phyloP scores from a whole-genome alignment of 2,113 vertebrate species.

The Ivindomyrus marchei region DNA sequence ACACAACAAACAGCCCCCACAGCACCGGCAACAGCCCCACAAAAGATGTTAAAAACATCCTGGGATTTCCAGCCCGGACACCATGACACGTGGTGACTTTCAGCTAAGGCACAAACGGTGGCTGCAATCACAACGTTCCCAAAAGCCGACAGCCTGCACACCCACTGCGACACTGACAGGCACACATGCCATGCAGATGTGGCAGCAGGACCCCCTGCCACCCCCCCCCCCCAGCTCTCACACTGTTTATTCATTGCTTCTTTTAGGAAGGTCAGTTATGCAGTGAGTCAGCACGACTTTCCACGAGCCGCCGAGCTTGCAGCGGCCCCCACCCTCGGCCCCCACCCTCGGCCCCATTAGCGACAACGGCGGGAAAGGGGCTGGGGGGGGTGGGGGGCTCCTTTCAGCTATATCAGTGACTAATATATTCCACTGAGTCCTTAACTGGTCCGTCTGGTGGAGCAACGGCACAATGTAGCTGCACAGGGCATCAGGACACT shows the following conservation, averaged over 20 bases:
- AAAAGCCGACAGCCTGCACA: background rate
- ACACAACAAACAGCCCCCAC: background rate
- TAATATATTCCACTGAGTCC: conserved; percentile 8
- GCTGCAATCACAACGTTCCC: background rate
- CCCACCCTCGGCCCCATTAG: background rate
- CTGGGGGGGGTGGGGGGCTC: background rate
- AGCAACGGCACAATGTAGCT: background rate
- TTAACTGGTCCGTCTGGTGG: background rate
- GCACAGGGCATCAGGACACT: background rate
- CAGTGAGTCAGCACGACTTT: background rate
- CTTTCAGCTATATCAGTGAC: background rate
- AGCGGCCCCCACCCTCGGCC: too few species aligned
- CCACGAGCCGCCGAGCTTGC: background rate
- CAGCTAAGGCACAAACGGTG: background rate
- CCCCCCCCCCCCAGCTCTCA: background rate
- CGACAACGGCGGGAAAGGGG: background rate
- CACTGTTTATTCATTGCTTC: background rate
- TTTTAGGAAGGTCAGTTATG: conserved; percentile 7
- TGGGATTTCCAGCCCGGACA: background rate
- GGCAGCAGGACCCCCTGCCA: background rate
- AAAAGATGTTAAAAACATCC: background rate
- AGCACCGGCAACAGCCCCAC: background rate
- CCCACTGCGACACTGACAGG: background rate
- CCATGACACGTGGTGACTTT: background rate
- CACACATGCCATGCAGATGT: background rate